Evolutionary conservation across 2,888 invertebrate genomes (phyloP).

Genomic region (Trichopoda pennipes): DNA sequence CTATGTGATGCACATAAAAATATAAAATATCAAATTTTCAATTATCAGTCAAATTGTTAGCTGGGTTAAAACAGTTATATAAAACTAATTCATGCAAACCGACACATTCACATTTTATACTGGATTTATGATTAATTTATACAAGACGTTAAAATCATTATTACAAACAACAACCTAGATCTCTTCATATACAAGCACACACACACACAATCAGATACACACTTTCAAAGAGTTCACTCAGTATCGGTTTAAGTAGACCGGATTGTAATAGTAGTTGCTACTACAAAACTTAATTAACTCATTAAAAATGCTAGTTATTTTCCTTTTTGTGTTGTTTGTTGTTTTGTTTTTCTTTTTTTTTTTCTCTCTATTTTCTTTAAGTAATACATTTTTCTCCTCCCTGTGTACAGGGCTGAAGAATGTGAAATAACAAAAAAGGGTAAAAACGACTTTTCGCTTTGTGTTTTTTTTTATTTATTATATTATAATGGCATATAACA

Average conservation of each 20-base stretch:
- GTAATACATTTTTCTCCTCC: constrained; percentile 44
- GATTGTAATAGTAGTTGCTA: constrained; percentile 55
- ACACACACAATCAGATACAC: constrained; percentile 19
- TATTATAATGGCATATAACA: constrained; percentile 26
- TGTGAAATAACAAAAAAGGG: constrained; percentile 55
- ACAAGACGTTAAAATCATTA: constrained; percentile 60
- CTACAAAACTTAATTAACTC: constrained; percentile 79
- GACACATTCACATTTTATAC: constrained; percentile 27
- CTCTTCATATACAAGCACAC: constrained; percentile 23
- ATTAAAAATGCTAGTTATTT: constrained; percentile 74
- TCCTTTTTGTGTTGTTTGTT: constrained; percentile 21
- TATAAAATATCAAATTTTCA: background rate
- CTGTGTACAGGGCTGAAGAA: constrained; percentile 59
- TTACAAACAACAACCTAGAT: constrained; percentile 37
- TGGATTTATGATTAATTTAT: constrained; percentile 69
- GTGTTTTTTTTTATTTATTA: background rate
- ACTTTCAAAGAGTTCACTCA: background rate
- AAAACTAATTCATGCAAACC: constrained; percentile 1
- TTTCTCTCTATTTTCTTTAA: background rate
- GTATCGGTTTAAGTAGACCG: constrained; percentile 40
- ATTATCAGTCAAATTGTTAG: background rate
- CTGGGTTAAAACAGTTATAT: constrained; percentile 6
- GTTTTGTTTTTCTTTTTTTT: background rate
- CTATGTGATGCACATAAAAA: too few species aligned
- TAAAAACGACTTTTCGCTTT: constrained; percentile 31